Evolutionary conservation across 2,113 vertebrate species (phyloP), one percentile per base, ranked within the genome.

Genomic region (Catharus fuscescens): DNA sequence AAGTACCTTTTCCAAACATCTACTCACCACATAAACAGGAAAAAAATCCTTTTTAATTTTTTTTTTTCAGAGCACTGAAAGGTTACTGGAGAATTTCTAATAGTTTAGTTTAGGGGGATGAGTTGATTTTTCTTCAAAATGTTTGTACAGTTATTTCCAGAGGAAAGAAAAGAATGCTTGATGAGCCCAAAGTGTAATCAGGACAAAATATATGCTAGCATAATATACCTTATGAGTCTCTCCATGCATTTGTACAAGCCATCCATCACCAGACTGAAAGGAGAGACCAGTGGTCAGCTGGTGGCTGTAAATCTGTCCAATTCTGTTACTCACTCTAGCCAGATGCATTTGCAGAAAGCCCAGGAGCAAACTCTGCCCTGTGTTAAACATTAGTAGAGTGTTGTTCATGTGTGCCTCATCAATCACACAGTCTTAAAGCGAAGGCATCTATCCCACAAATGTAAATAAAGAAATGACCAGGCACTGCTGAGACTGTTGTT

Each of bases 281-380:
- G 29, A 88, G 78, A 81, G 74, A 57, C 23, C 65, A 62, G 47
- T 57, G 70, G 48, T 92, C 83, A 90, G 36, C 89, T 92, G 86
- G 56, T 89, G 50, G 45, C 69, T 95, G 45, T 88, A 84, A 94
- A 93, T 88, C 61, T 79, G 24, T 65, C 76, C 40, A 34, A 2
- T 66, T 54, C 14, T 69, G 29, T 71, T 90, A 61, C 53, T 89
- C 79, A 76, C 32, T 95, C 70, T 14, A n/a, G 48, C 29, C 64
- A 94, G 80, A 88, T 4, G 12, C 31, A 65, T 73, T 88, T 71
- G 34, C 48, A 86, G 67, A 80, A 96, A 84, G 34, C 56, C 45
- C 88, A 95, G 61, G 82, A 94, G 57, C 40, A 87, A 80, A 72
- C 21, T 47, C 47, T 77, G 59, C 73, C 21, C 8, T 82, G 53